phyloP scores from a whole-genome alignment of 2,797 vertebrate genomes.

The Acrossocheilus fasciatus region DNA sequence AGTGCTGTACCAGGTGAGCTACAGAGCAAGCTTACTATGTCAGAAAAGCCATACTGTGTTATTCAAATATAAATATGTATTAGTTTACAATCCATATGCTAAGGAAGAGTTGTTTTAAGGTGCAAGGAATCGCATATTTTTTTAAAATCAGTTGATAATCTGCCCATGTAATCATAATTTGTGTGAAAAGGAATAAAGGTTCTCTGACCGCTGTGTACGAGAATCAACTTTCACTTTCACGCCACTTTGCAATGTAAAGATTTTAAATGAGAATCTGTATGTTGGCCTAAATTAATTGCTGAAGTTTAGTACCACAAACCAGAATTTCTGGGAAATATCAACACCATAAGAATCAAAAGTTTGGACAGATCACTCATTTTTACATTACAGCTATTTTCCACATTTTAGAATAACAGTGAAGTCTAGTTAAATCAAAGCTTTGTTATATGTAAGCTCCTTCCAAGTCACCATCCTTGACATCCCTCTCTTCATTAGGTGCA shows the following conservation, averaged over 20 bases:
- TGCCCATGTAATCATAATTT: no score
- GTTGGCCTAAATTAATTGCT: neutral
- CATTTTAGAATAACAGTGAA: neutral
- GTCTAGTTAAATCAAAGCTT: neutral
- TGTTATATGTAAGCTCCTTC: neutral
- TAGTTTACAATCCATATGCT: neutral
- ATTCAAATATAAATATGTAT: neutral
- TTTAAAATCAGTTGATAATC: no score
- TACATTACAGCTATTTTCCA: neutral
- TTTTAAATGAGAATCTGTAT: neutral
- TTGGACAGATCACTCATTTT: neutral
- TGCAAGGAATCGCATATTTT: no score
- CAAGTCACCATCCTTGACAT: neutral
- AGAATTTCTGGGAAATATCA: neutral
- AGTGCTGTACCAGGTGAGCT: neutral
- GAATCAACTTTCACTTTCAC: neutral
- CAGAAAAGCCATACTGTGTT: neutral
- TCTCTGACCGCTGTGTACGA: neutral
- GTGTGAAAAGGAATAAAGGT: no score
- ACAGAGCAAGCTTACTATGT: neutral
- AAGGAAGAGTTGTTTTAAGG: neutral
- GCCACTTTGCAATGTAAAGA: neutral
- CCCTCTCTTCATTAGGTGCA: conserved; percentile 1
- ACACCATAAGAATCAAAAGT: neutral
- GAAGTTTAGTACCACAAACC: neutral